Conservation (phyloP, 2,113 vertebrate genomes). For the Myrmecophaga tridactyla region DNA sequence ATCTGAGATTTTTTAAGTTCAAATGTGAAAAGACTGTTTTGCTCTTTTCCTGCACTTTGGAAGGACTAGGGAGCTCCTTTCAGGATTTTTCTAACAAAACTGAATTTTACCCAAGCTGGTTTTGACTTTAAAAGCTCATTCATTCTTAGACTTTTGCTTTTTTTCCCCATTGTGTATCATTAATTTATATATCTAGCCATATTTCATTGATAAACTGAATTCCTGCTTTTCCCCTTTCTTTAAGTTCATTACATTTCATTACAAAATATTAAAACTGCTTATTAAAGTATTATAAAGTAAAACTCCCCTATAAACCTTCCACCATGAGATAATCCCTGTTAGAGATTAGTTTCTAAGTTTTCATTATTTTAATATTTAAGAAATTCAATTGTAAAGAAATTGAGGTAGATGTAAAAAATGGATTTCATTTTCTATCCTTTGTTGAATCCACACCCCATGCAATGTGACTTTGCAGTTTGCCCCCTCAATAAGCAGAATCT, state of each 20-base stretch:
- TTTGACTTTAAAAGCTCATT: background rate
- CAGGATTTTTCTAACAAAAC: background rate
- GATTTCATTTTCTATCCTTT: background rate
- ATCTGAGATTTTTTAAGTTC: background rate
- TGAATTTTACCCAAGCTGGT: background rate
- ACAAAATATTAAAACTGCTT: constrained; percentile 13
- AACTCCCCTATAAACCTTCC: background rate
- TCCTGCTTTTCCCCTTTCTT: background rate
- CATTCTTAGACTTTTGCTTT: background rate
- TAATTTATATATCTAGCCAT: background rate
- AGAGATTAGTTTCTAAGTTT: background rate
- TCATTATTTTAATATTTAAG: background rate
- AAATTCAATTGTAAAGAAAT: no score
- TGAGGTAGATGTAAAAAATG: background rate
- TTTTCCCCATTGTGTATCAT: background rate
- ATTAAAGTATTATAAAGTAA: background rate
- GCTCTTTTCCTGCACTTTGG: background rate
- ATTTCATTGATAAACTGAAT: background rate
- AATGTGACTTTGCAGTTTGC: background rate
- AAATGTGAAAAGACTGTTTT: background rate
- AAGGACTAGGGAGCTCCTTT: background rate
- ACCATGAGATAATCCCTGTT: background rate
- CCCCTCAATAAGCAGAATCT: background rate
- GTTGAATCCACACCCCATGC: background rate
- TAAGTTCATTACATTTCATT: background rate